phyloP scores from a whole-genome alignment of 2,797 vertebrate genomes.

The Aldrovandia affinis region DNA sequence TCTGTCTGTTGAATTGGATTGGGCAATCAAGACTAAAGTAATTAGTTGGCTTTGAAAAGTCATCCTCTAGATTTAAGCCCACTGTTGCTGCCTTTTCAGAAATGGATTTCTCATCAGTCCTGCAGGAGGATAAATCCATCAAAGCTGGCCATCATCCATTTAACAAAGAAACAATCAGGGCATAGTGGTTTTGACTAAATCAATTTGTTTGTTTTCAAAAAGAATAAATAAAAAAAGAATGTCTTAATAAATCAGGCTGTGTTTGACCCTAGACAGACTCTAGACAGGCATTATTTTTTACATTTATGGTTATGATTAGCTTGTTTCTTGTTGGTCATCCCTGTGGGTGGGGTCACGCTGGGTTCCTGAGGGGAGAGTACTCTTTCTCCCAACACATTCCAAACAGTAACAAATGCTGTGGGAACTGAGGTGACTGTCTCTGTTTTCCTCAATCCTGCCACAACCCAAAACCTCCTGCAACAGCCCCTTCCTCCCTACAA shows the following conservation, averaged over 20 bases:
- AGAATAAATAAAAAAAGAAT: too few relatives aligned
- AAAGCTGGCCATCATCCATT: background rate
- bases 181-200: too few relatives aligned
- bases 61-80: background rate
- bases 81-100: background rate
- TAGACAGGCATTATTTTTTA: too few relatives aligned
- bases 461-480: too few relatives aligned
- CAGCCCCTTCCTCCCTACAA: too few relatives aligned
- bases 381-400: background rate
- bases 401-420: background rate
- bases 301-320: too few relatives aligned
- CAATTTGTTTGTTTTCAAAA: too few relatives aligned
- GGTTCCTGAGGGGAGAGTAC: background rate
- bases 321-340: background rate
- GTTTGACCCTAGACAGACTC: too few relatives aligned
- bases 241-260: too few relatives aligned
- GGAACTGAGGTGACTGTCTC: background rate
- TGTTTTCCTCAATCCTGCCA: too few relatives aligned
- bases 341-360: background rate
- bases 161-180: background rate
- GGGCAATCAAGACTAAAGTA: background rate
- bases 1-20: background rate
- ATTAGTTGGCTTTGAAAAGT: slow-evolving; percentile 3
- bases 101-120: background rate
- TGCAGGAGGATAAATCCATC: background rate